phyloP scores from a whole-genome alignment of 1,140 invertebrate species.

The Micrasema minimum region DNA sequence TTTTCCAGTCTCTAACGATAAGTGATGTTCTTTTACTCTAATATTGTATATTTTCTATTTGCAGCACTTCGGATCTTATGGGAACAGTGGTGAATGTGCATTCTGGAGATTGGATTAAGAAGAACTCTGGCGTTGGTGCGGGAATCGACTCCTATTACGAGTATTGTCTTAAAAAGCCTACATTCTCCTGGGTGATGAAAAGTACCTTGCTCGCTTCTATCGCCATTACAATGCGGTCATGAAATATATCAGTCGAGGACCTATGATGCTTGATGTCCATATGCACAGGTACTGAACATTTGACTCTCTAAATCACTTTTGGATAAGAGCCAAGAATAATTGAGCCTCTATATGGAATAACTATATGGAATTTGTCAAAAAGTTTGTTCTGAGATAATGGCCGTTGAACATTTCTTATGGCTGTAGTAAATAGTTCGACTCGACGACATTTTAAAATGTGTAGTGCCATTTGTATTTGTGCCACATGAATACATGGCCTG shows the following conservation, averaged over 20 bases:
- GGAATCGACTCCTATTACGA: conserved; percentile 99
- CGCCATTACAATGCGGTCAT: conserved; percentile 97
- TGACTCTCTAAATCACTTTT: too few species aligned
- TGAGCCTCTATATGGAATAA: too few species aligned
- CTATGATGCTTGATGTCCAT: conserved; percentile 96
- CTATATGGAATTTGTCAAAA: too few species aligned
- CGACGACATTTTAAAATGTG: too few species aligned
- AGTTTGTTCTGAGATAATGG: too few species aligned
- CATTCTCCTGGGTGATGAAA: conserved; percentile 86
- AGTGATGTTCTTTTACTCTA: conserved; percentile 16
- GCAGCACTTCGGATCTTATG: conserved; percentile 86
- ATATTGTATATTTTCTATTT: neutral
- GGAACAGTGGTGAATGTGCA: conserved; percentile 96
- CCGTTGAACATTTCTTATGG: too few species aligned
- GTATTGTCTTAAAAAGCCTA: conserved; percentile 96
- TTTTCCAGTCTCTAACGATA: too few species aligned
- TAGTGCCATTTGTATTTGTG: too few species aligned
- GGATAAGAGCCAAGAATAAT: too few species aligned
- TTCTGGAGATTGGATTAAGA: conserved; percentile 95
- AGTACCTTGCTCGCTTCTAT: conserved; percentile 93
- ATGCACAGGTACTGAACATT: conserved; percentile 87
- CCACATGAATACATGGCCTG: too few species aligned
- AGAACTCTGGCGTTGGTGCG: conserved; percentile 97
- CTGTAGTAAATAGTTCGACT: too few species aligned
- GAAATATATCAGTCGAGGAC: conserved; percentile 97